Evolutionary conservation across 2,113 vertebrate species (phyloP).

Genomic region (Caracal caracal): DNA sequence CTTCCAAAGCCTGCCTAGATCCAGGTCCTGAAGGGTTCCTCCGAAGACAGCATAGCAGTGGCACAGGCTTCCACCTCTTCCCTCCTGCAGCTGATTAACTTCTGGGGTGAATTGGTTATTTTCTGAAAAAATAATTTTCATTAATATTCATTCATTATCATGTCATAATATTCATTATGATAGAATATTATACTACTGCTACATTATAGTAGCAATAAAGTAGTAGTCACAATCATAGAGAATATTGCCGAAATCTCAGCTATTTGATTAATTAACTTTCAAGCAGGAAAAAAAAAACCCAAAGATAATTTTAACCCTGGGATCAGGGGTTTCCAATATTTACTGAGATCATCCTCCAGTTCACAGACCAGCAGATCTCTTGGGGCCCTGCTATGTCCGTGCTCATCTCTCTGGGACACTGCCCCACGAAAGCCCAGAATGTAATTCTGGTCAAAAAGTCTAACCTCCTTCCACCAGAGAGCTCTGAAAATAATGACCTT

Average conservation of each 20-base stretch:
- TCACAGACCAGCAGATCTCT: not conserved
- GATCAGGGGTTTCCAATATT: not conserved
- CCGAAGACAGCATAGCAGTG: constrained; percentile 49
- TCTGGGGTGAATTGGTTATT: constrained; percentile 67
- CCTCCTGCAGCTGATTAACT: constrained; percentile 49
- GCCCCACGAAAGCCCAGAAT: not conserved
- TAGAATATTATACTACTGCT: too few relatives aligned
- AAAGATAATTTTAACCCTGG: not conserved
- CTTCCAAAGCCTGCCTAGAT: constrained; percentile 61
- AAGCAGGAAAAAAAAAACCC: not conserved
- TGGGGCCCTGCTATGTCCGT: not conserved
- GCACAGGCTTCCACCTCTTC: constrained; percentile 80
- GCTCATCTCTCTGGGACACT: not conserved
- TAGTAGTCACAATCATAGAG: not conserved
- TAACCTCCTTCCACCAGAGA: not conserved
- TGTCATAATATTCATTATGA: too few relatives aligned
- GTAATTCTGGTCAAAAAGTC: not conserved
- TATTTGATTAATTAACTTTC: not conserved
- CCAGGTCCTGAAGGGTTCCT: constrained; percentile 76
- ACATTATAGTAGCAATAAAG: not conserved
- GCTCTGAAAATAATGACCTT: not conserved
- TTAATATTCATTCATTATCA: constrained; percentile 3
- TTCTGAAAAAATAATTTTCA: constrained; percentile 78
- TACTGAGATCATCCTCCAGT: not conserved
- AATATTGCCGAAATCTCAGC: not conserved